These are phyloP conservation scores for Sebastolobus alascanus DNA, from an alignment of 2,797 vertebrate genomes.

Conservation along the genomic window DNA sequence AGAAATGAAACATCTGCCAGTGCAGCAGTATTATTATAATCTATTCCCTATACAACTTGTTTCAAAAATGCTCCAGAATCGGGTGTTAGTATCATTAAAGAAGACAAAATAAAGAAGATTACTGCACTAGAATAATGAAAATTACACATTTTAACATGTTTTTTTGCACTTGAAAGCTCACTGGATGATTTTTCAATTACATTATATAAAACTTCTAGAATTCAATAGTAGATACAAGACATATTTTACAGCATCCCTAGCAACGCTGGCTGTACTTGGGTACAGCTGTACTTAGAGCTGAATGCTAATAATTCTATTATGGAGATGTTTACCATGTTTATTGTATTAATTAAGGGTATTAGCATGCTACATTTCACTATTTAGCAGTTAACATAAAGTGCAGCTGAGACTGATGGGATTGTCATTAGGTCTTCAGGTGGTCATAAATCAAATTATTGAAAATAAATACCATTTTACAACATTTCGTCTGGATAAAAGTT, in stretches of 20 bases:
- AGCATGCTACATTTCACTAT: neutral
- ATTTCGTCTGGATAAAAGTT: neutral
- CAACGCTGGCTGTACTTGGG: neutral
- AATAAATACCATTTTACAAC: neutral
- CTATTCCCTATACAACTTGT: neutral
- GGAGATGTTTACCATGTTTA: neutral
- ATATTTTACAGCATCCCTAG: neutral
- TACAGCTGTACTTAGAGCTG: neutral
- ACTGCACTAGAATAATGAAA: neutral
- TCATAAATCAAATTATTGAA: neutral
- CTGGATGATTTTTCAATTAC: neutral
- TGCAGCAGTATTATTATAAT: neutral
- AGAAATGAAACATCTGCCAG: neutral
- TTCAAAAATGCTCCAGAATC: neutral
- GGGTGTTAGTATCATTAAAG: neutral
- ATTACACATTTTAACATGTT: neutral
- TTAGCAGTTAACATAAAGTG: neutral
- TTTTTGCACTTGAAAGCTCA: neutral
- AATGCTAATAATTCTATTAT: neutral
- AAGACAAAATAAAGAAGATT: neutral
- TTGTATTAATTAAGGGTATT: neutral
- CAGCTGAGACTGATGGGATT: neutral
- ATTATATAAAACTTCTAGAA: neutral
- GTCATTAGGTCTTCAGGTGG: neutral
- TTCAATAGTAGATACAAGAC: neutral